Evolutionary conservation across 2,888 invertebrate genomes (phyloP).

Genomic region (Dione vanillae): DNA sequence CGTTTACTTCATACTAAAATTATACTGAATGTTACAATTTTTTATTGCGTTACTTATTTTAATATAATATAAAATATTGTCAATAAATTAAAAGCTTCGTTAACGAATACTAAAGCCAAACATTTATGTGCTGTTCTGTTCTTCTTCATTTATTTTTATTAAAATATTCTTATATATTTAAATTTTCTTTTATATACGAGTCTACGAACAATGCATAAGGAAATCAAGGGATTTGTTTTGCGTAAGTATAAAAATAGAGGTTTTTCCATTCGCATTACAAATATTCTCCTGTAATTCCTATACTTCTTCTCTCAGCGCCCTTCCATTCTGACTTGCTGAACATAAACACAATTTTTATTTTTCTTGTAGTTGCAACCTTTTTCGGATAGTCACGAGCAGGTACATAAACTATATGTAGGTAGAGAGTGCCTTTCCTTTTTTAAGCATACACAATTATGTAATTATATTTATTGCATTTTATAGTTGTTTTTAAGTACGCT

Average conservation of each 20-base stretch:
- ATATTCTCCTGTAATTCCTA: slow-evolving; percentile 30
- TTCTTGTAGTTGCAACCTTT: slow-evolving; percentile 83
- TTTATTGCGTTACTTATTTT: neutral
- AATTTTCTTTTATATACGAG: slow-evolving; percentile 38
- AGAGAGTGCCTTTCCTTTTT: slow-evolving; percentile 61
- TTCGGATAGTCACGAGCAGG: slow-evolving; percentile 84
- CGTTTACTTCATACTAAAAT: slow-evolving; percentile 1
- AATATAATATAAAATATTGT: neutral
- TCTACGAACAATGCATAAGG: slow-evolving; percentile 38
- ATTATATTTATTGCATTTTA: slow-evolving; percentile 53
- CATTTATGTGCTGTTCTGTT: neutral
- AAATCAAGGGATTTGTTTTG: slow-evolving; percentile 33
- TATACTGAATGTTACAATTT: neutral
- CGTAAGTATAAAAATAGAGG: slow-evolving; percentile 36
- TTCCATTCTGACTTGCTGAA: slow-evolving; percentile 50
- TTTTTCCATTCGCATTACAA: slow-evolving; percentile 22
- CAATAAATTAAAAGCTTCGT: neutral
- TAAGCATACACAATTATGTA: slow-evolving; percentile 52
- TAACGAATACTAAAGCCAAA: neutral
- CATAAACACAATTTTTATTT: slow-evolving; percentile 68
- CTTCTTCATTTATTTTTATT: slow-evolving; percentile 21
- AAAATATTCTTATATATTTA: slow-evolving; percentile 26
- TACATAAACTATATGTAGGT: slow-evolving; percentile 72
- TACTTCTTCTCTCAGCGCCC: slow-evolving; percentile 37
- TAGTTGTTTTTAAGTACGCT: slow-evolving; percentile 39